Conservation (phyloP, 2,888 invertebrate genomes). For the Perithous albicinctus region DNA sequence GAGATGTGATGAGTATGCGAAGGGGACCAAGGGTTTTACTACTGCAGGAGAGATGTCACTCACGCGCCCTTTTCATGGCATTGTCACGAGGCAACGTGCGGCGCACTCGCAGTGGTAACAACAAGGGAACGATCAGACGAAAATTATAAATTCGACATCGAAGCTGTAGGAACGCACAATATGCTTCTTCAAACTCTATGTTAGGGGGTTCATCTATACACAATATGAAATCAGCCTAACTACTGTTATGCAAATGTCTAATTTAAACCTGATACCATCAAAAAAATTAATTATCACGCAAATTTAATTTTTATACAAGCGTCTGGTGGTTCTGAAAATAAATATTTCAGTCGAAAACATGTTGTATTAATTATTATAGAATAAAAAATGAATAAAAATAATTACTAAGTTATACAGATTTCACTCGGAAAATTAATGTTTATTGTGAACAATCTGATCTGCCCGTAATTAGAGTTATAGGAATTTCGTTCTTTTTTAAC, state of each 20-base stretch:
- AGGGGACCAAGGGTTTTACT: slow-evolving; percentile 25
- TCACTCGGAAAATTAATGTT: no score
- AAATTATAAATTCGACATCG: slow-evolving; percentile 19
- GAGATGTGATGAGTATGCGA: slow-evolving; percentile 20
- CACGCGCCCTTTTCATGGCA: slow-evolving; percentile 35
- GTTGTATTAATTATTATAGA: no score
- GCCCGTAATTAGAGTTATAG: no score
- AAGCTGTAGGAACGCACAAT: background rate
- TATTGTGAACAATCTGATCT: no score
- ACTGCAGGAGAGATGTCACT: slow-evolving; percentile 55
- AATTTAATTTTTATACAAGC: background rate
- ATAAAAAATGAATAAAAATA: no score
- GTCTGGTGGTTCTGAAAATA: background rate
- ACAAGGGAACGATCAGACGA: slow-evolving; percentile 25
- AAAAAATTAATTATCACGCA: background rate
- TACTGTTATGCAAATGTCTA: background rate
- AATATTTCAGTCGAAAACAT: background rate
- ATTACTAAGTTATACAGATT: no score
- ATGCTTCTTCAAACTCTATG: background rate
- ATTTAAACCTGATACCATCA: background rate
- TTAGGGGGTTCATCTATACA: background rate
- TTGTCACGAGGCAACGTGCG: slow-evolving; percentile 36
- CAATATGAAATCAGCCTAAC: background rate
- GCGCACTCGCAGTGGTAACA: slow-evolving; percentile 26
- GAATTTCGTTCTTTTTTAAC: no score